These are phyloP conservation scores for Halichondria panicea DNA, from an alignment of 37 sponge, comb jelly and placozoan species.

Conservation along the genomic window DNA sequence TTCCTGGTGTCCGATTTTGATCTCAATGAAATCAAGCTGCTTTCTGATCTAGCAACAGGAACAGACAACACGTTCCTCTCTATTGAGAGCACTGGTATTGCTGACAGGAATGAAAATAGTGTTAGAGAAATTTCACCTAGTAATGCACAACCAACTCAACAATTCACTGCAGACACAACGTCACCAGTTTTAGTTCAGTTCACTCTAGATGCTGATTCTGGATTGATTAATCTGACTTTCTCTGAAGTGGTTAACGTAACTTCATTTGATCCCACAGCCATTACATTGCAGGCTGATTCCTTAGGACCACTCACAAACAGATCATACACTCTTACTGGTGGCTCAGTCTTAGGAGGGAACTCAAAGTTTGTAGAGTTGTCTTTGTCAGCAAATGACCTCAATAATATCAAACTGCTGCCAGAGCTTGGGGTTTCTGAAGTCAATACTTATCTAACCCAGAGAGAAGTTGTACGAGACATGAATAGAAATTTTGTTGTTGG, in stretches of 20 bases:
- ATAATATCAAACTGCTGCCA: constrained; percentile 72
- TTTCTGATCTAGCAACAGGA: constrained; percentile 42
- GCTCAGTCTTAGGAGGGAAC: constrained; percentile 30
- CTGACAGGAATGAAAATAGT: constrained; percentile 64
- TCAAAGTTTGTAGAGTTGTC: constrained; percentile 56
- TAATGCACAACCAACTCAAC: constrained; percentile 4
- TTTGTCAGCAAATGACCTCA: constrained; percentile 59
- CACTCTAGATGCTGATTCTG: constrained; percentile 71
- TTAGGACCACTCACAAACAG: background rate
- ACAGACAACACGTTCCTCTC: constrained; percentile 57
- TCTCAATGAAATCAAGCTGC: constrained; percentile 66
- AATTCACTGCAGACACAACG: constrained; percentile 47
- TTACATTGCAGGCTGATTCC: constrained; percentile 54
- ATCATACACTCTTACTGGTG: constrained; percentile 71
- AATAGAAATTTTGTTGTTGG: constrained; percentile 45
- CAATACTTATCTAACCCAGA: constrained; percentile 38
- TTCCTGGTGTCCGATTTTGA: constrained; percentile 55
- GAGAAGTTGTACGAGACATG: constrained; percentile 75
- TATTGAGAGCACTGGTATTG: constrained; percentile 12
- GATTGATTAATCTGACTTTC: constrained; percentile 62
- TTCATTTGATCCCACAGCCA: constrained; percentile 58
- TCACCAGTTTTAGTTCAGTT: constrained; percentile 47
- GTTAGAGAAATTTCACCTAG: constrained; percentile 13
- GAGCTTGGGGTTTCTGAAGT: constrained; percentile 34
- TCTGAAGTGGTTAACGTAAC: constrained; percentile 74